Conservation (phyloP, 2,797 vertebrate genomes). For the Tiaroga cobitis region DNA sequence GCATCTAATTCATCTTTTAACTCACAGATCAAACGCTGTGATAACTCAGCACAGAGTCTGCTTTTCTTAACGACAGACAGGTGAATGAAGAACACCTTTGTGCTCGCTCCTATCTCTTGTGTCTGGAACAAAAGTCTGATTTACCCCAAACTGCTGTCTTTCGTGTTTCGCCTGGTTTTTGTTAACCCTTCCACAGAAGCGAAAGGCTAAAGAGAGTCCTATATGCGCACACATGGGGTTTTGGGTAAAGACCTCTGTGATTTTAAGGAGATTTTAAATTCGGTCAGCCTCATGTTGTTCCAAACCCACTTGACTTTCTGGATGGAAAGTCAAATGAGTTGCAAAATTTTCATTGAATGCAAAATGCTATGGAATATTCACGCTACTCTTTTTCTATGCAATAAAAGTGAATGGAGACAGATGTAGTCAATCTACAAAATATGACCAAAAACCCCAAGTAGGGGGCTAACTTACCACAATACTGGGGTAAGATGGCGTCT, state of each 20-base stretch:
- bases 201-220: neutral
- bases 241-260: neutral
- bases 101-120: slow-evolving; percentile 13
- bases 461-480: too few species aligned
- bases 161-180: neutral
- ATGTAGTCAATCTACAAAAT: too few species aligned
- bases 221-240: neutral
- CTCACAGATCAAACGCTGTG: slow-evolving; percentile 79
- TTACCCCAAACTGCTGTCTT: slow-evolving; percentile 4
- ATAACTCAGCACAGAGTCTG: slow-evolving; percentile 37
- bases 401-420: too few species aligned
- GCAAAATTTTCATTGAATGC: too few species aligned
- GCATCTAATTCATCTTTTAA: slow-evolving; percentile 86
- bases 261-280: too few species aligned
- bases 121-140: slow-evolving; percentile 9
- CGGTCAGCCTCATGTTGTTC: too few species aligned
- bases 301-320: too few species aligned
- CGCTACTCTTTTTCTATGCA: neutral
- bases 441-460: too few species aligned
- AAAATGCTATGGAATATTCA: neutral
- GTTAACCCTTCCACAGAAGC: neutral
- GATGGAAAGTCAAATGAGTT: too few species aligned
- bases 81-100: slow-evolving; percentile 40
- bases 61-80: slow-evolving; percentile 44
- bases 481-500: too few species aligned